Base-by-base conservation (phyloP, 1,140 invertebrate genomes). In the Cyphomyrmex costatus region DNA sequence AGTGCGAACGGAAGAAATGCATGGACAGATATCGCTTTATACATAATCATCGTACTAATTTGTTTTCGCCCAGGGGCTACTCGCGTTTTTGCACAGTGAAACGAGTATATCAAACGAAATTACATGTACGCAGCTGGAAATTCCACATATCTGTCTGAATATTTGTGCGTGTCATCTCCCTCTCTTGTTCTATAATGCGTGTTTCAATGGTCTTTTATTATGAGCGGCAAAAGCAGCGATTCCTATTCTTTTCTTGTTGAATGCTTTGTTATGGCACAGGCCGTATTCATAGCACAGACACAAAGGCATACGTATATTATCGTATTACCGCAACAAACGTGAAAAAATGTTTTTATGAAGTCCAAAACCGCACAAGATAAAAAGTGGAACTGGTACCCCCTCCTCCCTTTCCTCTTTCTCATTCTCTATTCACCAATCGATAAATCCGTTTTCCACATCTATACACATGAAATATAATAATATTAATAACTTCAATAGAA, bases 11-110 rank as follows among this genome's bases (percentile, higher is more conserved):
- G 76, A 86, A 87, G 65, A 87, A 76, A 80, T 42, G 36, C 63
- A 68, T 53, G 68, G 53, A 53, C 36, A 73, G 87, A 60, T 80
- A 79, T 89, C 74, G 53, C 73, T 36, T 71, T 71, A 70, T 60
- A 51, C 61, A 66, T 74, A 74, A 89, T 79, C 86, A 79, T 58
- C 66, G 80, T 73, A 83, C n/a, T n/a, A n/a, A 89, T 87, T 78
- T 82, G 88, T 88, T 56, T n/a, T n/a, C n/a, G n/a, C n/a, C n/a
- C n/a, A n/a, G n/a, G n/a, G n/a, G n/a, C n/a, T n/a, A n/a, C n/a
- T n/a, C n/a, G n/a, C n/a, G n/a, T n/a, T n/a, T n/a, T n/a, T n/a
- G n/a, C n/a, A n/a, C n/a, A n/a, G n/a, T n/a, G n/a, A n/a, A n/a
- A n/a, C n/a, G n/a, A n/a, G n/a, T n/a, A n/a, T n/a, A n/a, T n/a